Evolutionary conservation across 2,797 vertebrate genomes (phyloP).

Genomic region (Graptemys geographica): DNA sequence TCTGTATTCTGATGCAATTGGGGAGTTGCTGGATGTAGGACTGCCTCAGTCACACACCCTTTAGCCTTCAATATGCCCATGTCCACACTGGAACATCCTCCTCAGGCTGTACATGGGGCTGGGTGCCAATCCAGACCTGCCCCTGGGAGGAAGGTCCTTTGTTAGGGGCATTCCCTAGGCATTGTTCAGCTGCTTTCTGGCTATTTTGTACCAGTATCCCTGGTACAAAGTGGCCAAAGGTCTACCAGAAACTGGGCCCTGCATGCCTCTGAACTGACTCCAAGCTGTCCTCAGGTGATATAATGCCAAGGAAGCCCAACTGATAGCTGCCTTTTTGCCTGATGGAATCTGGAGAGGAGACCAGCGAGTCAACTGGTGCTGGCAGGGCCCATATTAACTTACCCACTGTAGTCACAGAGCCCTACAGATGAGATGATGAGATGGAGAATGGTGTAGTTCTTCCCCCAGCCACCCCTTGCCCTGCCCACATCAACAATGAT

Average conservation of each 20-base stretch:
- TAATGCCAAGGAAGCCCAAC: background rate
- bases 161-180: background rate
- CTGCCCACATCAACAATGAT: background rate
- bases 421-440: background rate
- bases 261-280: background rate
- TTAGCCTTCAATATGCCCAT: background rate
- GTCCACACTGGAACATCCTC: background rate
- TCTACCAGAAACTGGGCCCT: background rate
- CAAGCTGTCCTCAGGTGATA: background rate
- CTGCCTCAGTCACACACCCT: background rate
- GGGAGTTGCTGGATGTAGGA: background rate
- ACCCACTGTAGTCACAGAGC: background rate
- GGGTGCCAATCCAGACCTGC: background rate
- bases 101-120: background rate
- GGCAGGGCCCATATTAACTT: background rate
- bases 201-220: background rate
- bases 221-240: background rate
- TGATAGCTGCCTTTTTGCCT: background rate
- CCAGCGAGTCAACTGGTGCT: background rate
- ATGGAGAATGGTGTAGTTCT: background rate
- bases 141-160: background rate
- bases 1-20: background rate
- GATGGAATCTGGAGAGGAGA: background rate
- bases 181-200: background rate
- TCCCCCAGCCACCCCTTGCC: background rate